Evolutionary conservation across 2,113 vertebrate species (phyloP).

Genomic region (Crotalus tigris): DNA sequence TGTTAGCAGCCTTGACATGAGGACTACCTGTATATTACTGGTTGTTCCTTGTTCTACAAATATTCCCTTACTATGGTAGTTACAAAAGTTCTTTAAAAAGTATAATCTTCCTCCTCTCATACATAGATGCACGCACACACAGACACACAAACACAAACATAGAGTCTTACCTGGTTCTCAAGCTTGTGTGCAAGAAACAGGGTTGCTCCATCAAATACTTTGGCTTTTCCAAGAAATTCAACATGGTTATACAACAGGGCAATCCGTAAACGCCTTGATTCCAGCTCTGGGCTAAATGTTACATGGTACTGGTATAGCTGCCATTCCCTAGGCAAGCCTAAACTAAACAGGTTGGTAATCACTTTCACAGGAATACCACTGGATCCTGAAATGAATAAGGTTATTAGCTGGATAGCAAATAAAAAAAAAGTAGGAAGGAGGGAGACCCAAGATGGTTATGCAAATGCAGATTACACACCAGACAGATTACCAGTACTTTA

Average conservation of each 20-base stretch:
- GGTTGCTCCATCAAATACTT: slow-evolving; percentile 47
- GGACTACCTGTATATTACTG: neutral
- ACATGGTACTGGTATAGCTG: slow-evolving; percentile 49
- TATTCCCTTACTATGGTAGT: neutral
- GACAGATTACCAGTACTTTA: neutral
- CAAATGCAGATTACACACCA: neutral
- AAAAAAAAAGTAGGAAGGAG: neutral
- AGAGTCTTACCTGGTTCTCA: slow-evolving; percentile 53
- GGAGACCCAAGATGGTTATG: neutral
- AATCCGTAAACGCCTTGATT: slow-evolving; percentile 46
- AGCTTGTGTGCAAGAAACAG: slow-evolving; percentile 60
- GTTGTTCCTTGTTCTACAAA: neutral
- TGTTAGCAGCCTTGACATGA: too few relatives aligned
- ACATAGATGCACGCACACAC: rapidly evolving
- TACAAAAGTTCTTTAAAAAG: neutral
- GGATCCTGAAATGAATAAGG: slow-evolving; percentile 43
- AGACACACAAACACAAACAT: too few relatives aligned
- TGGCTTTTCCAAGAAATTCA: slow-evolving; percentile 42
- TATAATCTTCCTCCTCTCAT: neutral
- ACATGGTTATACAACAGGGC: slow-evolving; percentile 47
- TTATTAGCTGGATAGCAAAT: neutral
- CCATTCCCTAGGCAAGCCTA: slow-evolving; percentile 46
- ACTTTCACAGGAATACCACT: slow-evolving; percentile 57
- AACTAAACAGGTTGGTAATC: slow-evolving; percentile 44
- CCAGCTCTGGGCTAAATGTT: slow-evolving; percentile 37